Conservation (phyloP, 2,797 vertebrate species). For the Emys orbicularis region DNA sequence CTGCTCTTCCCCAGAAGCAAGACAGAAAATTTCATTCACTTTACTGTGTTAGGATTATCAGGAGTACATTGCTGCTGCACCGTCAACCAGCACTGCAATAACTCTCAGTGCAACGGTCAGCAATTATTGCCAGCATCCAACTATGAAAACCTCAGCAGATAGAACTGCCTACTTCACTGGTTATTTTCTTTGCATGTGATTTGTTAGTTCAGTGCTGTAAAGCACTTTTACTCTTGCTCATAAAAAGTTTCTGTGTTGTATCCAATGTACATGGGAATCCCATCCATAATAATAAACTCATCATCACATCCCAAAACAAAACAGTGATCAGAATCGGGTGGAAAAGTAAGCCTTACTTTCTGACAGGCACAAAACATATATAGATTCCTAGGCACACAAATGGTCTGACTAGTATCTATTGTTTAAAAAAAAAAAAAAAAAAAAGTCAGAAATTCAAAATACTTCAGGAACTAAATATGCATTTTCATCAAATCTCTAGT, state of each 20-base stretch:
- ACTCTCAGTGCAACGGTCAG: slow-evolving; percentile 12
- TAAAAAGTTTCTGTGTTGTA: neutral
- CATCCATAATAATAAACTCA: neutral
- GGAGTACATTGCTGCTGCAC: slow-evolving; percentile 17
- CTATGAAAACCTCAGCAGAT: slow-evolving; percentile 39
- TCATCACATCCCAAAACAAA: neutral
- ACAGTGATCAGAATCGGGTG: neutral
- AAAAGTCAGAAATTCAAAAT: neutral
- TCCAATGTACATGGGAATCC: neutral
- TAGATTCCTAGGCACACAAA: neutral
- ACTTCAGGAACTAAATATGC: neutral
- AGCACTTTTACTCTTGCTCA: neutral
- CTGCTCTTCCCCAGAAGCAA: slow-evolving; percentile 42
- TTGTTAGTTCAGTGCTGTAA: neutral
- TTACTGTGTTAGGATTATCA: slow-evolving; percentile 3
- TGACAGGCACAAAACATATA: neutral
- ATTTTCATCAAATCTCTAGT: neutral
- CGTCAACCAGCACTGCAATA: slow-evolving; percentile 31
- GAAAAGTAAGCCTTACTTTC: neutral
- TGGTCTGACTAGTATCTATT: neutral
- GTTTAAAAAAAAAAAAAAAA: no score
- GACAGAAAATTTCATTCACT: slow-evolving; percentile 24
- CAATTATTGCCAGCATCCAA: slow-evolving; percentile 46
- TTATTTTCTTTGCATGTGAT: slow-evolving; percentile 15
- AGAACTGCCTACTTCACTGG: slow-evolving; percentile 10